A percentile compares a stretch with the other conserved stretches of the same genome.
Evolutionary conservation across 2,113 vertebrate genomes (phyloP).

Genomic region (Aegypius monachus): DNA sequence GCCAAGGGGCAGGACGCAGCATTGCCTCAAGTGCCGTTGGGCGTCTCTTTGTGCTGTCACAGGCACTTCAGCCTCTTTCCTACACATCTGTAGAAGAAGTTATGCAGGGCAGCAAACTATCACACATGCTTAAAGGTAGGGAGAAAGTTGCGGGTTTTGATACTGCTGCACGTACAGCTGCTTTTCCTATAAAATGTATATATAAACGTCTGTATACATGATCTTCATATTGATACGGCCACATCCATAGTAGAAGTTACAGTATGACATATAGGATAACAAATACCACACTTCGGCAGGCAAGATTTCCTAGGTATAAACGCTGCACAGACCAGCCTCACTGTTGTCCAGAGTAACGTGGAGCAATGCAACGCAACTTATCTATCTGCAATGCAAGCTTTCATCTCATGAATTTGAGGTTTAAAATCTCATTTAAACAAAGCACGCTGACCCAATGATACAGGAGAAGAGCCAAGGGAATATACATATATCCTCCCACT

Average conservation of each 20-base stretch:
- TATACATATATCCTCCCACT: not conserved
- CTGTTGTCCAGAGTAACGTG: fast-evolving
- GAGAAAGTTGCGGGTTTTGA: not conserved
- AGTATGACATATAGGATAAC: fast-evolving
- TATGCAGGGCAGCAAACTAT: not conserved
- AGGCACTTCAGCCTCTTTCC: not conserved
- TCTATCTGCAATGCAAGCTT: not conserved
- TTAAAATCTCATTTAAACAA: not conserved
- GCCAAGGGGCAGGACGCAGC: not conserved
- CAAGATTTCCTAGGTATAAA: not conserved
- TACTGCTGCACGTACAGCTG: not conserved
- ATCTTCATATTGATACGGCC: not conserved
- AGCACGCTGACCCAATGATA: not conserved
- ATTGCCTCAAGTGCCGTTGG: fast-evolving
- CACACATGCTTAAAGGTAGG: too few species aligned
- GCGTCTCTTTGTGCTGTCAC: fast-evolving
- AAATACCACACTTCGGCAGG: fast-evolving
- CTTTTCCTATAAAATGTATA: not conserved
- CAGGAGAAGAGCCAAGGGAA: not conserved
- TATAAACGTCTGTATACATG: fast-evolving
- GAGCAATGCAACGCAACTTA: not conserved
- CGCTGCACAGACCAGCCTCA: not conserved
- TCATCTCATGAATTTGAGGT: not conserved
- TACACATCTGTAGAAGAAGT: too few species aligned
- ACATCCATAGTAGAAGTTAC: not conserved